These are phyloP conservation scores for Poecilia picta DNA, from an alignment of 2,797 vertebrate genomes.

Conservation along the genomic window DNA sequence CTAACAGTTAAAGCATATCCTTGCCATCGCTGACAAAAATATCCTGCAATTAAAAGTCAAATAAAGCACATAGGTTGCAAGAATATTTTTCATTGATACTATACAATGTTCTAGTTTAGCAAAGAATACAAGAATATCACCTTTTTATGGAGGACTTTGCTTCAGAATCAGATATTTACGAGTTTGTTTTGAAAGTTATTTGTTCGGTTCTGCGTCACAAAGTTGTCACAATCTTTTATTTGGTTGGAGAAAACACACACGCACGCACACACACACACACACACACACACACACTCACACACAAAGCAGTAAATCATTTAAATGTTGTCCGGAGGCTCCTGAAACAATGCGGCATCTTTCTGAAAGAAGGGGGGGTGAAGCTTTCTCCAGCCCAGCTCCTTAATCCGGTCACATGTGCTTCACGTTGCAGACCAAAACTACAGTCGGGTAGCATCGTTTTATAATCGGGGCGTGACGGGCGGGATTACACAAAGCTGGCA, in stretches of 20 bases:
- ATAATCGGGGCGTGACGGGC: conserved; percentile 57
- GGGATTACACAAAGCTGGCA: conserved; percentile 73
- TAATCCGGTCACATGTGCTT: conserved; percentile 71
- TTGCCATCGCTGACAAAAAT: not conserved
- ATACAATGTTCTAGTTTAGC: not conserved
- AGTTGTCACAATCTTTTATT: not conserved
- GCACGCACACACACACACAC: not conserved
- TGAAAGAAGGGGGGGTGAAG: not conserved
- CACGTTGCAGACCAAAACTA: conserved; percentile 63
- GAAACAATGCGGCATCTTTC: conserved; percentile 15
- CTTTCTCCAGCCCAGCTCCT: conserved; percentile 26
- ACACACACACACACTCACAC: not conserved
- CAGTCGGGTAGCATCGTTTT: conserved; percentile 52
- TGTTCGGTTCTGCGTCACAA: not conserved
- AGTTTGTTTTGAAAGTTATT: not conserved
- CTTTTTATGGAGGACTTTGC: not conserved
- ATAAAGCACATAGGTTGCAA: not conserved
- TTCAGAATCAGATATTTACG: not conserved
- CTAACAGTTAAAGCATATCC: not conserved
- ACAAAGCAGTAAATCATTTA: conserved; percentile 18
- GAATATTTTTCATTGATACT: not conserved
- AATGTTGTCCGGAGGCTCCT: not conserved
- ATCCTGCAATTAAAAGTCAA: not conserved
- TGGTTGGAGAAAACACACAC: not conserved
- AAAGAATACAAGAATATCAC: not conserved